A percentile compares a stretch with the other conserved stretches of the same genome.
These are phyloP conservation scores for Aurelia coerulea DNA, from an alignment of 30 jellyfish, hydroid and myxozoan species.

Conservation along the genomic window DNA sequence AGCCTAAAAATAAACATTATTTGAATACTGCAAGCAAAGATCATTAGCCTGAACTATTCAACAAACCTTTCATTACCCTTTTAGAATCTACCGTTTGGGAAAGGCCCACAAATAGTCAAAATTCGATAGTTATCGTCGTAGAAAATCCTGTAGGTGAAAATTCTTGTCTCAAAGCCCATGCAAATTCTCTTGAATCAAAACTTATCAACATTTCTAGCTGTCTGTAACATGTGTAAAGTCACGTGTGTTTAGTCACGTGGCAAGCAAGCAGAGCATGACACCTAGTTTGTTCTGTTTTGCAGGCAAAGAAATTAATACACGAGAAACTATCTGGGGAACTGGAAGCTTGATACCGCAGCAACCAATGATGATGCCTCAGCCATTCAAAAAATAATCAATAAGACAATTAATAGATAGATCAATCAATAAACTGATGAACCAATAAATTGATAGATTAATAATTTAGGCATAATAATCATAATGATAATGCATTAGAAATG, in stretches of 20 bases:
- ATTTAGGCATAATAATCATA: too few relatives aligned
- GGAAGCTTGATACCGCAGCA: constrained; percentile 69
- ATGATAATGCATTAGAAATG: too few relatives aligned
- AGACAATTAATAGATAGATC: not conserved
- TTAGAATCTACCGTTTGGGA: too few relatives aligned
- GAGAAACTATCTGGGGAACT: constrained; percentile 68
- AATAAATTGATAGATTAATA: not conserved
- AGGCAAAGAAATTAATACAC: constrained; percentile 49
- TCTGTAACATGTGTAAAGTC: not conserved
- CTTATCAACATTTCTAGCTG: constrained; percentile 65
- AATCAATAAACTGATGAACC: not conserved
- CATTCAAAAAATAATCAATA: not conserved
- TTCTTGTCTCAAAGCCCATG: too few relatives aligned
- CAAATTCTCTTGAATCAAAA: not conserved
- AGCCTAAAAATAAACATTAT: too few relatives aligned
- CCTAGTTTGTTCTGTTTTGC: constrained; percentile 60
- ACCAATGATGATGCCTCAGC: constrained; percentile 64
- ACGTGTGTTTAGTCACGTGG: not conserved
- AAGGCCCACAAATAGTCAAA: too few relatives aligned
- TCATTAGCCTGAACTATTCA: too few relatives aligned
- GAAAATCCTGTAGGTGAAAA: too few relatives aligned
- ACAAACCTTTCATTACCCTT: too few relatives aligned
- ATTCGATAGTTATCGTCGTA: too few relatives aligned
- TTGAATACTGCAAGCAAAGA: too few relatives aligned
- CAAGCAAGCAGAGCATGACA: constrained; percentile 70